Conservation (phyloP, 2,888 invertebrate genomes). For the Eugnorisma glareosa region DNA sequence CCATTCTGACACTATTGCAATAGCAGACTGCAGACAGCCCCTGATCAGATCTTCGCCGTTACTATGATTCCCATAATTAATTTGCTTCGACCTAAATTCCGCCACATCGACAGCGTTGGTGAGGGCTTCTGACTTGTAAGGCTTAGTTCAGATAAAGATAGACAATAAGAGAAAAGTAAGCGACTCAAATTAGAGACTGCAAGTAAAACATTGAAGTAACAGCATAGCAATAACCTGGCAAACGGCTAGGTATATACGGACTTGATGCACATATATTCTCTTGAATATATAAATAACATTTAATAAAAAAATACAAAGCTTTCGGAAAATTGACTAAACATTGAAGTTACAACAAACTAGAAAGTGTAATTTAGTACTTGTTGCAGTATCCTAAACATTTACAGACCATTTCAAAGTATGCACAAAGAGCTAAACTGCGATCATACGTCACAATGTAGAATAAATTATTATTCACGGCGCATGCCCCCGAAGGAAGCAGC, state of each 20-base stretch:
- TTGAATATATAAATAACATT: not conserved
- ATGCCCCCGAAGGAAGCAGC: slow-evolving; percentile 74
- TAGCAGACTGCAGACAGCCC: no score
- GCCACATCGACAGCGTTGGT: no score
- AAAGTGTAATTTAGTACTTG: not conserved
- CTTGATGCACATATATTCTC: not conserved
- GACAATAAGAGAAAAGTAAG: no score
- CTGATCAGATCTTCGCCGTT: no score
- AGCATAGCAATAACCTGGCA: not conserved
- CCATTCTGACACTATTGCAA: no score
- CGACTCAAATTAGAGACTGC: no score
- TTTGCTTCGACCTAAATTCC: no score
- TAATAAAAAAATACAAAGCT: not conserved
- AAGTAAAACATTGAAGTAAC: not conserved
- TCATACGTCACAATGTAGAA: slow-evolving; percentile 57
- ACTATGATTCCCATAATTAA: no score
- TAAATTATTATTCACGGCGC: slow-evolving; percentile 71
- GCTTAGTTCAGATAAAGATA: no score
- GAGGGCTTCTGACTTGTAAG: no score
- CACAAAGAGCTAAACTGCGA: slow-evolving; percentile 20
- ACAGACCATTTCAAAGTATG: not conserved
- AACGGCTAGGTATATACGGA: not conserved
- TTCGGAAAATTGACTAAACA: not conserved
- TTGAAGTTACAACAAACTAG: not conserved
- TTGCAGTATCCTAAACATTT: slow-evolving; percentile 25